Percentiles rank a stretch among this genome's conserved stretches.
Evolutionary conservation across 2,888 invertebrate species (phyloP).

Genomic region (Cyclophora albipunctata): DNA sequence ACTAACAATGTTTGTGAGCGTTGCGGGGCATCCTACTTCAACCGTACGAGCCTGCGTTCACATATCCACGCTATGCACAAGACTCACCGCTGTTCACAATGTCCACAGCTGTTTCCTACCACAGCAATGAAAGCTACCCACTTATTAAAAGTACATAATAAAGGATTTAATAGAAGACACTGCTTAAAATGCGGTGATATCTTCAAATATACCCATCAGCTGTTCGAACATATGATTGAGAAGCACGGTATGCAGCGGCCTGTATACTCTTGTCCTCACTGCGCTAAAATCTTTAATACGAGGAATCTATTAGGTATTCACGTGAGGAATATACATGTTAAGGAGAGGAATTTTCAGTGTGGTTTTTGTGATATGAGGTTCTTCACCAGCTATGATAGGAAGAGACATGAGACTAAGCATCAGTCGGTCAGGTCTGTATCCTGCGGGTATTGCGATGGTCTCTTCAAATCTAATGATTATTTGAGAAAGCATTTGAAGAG

Average conservation of each 20-base stretch:
- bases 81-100: conserved; percentile 34
- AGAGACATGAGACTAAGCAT: conserved; percentile 40
- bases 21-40: conserved; percentile 38
- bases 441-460: conserved; percentile 33
- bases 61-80: conserved; percentile 33
- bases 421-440: conserved; percentile 28
- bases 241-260: conserved; percentile 30
- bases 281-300: conserved; percentile 30
- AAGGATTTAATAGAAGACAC: conserved; percentile 12
- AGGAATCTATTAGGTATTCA: conserved; percentile 32
- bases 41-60: conserved; percentile 29
- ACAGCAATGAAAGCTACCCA: conserved; percentile 15
- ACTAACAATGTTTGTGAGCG: conserved; percentile 39
- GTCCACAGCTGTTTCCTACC: conserved; percentile 28
- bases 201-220: conserved; percentile 28
- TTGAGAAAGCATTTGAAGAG: conserved; percentile 33
- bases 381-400: conserved; percentile 34
- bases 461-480: conserved; percentile 42
- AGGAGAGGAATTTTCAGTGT: conserved; percentile 34
- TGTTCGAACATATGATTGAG: conserved; percentile 29
- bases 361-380: conserved; percentile 32
- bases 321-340: conserved; percentile 31
- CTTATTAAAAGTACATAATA: conserved; percentile 17
- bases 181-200: conserved; percentile 27
- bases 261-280: conserved; percentile 26